phyloP scores from a whole-genome alignment of 1,140 invertebrate species.

The Hycleus phaleratus region DNA sequence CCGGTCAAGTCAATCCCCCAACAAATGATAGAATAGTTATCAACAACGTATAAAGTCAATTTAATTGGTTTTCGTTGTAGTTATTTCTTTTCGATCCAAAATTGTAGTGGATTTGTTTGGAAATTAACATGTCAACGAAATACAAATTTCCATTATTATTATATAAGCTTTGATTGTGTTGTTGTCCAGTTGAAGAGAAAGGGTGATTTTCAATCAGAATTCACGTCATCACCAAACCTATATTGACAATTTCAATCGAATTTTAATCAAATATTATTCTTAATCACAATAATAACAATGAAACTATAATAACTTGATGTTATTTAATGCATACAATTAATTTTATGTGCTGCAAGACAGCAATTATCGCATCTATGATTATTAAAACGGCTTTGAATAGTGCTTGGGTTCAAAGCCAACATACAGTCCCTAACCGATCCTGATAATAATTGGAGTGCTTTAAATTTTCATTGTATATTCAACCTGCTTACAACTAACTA shows the following conservation, averaged over 20 bases:
- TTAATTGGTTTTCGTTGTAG: too few species aligned
- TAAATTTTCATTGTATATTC: constrained; percentile 21
- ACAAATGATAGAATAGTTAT: too few species aligned
- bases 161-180: background rate
- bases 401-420: constrained; percentile 16
- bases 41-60: too few species aligned
- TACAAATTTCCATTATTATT: constrained; percentile 8
- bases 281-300: too few species aligned
- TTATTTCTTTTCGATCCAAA: too few species aligned
- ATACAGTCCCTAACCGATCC: constrained; percentile 14
- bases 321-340: too few species aligned
- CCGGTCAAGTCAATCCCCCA: too few species aligned
- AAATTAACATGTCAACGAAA: constrained; percentile 7
- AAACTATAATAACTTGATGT: too few species aligned
- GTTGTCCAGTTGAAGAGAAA: background rate
- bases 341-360: too few species aligned
- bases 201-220: constrained; percentile 10
- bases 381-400: constrained; percentile 4
- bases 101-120: background rate
- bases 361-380: constrained; percentile 4
- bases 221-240: background rate
- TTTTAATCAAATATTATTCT: too few species aligned
- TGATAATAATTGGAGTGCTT: constrained; percentile 19
- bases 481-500: background rate
- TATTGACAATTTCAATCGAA: too few species aligned